phyloP scores from a whole-genome alignment of 1,140 invertebrate genomes.

The Drosophila malerkotliana region DNA sequence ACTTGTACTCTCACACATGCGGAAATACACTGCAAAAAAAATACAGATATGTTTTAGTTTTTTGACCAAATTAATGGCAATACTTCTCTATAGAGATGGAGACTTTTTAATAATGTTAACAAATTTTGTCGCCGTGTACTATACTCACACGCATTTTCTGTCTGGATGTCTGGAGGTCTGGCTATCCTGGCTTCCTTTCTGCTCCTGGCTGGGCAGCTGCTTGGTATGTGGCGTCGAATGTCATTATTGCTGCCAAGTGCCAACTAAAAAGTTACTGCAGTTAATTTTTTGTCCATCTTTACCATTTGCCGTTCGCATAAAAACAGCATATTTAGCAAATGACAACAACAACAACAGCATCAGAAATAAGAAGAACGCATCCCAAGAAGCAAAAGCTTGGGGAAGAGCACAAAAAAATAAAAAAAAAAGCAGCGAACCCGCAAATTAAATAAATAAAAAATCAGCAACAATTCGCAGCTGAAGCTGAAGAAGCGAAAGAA shows the following conservation, averaged over 20 bases:
- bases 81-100: background rate
- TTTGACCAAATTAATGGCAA: background rate
- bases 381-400: slow-evolving; percentile 26
- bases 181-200: slow-evolving; percentile 27
- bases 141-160: slow-evolving; percentile 13
- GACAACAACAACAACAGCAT: slow-evolving; percentile 68
- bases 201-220: slow-evolving; percentile 54
- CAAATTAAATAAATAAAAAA: slow-evolving; percentile 83
- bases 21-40: slow-evolving; percentile 11
- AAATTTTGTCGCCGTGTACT: background rate
- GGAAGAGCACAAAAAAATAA: background rate
- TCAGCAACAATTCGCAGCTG: slow-evolving; percentile 59
- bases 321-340: slow-evolving; percentile 84
- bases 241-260: slow-evolving; percentile 83
- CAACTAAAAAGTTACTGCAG: slow-evolving; percentile 83
- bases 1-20: slow-evolving; percentile 26
- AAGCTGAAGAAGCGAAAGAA: slow-evolving; percentile 10
- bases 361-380: slow-evolving; percentile 19
- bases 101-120: background rate
- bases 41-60: background rate
- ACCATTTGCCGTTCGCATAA: slow-evolving; percentile 76
- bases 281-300: slow-evolving; percentile 79
- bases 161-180: slow-evolving; percentile 6
- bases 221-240: slow-evolving; percentile 84
- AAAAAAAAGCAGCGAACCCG: slow-evolving; percentile 37